Evolutionary conservation across 1,140 invertebrate genomes (phyloP).

Genomic region (Portunus trituberculatus): DNA sequence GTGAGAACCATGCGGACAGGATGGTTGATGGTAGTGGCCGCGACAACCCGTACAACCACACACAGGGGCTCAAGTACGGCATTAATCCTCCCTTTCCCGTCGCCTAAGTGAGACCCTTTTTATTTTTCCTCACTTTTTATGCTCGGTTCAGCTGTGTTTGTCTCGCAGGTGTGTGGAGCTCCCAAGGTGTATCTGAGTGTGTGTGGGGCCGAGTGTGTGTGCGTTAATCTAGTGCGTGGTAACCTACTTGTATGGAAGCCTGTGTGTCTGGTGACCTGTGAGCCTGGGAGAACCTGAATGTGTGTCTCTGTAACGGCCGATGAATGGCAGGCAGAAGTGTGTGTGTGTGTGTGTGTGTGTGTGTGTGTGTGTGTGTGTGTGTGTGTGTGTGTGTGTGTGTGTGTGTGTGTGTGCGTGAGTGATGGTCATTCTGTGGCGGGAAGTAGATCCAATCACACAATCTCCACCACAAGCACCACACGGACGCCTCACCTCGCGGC

Average conservation of each 20-base stretch:
- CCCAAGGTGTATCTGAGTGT: background rate
- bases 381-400: background rate
- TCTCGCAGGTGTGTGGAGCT: conserved; percentile 40
- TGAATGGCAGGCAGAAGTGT: conserved; percentile 36
- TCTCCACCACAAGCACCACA: background rate
- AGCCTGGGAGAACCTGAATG: background rate
- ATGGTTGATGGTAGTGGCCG: conserved; percentile 54
- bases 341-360: background rate
- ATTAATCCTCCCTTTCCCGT: conserved; percentile 48
- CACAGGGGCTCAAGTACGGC: conserved; percentile 41
- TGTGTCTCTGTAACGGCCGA: background rate
- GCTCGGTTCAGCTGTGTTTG: conserved; percentile 24
- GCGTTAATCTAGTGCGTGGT: conserved; percentile 35
- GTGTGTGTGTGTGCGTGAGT: background rate
- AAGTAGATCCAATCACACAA: conserved; percentile 12
- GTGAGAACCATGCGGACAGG: conserved; percentile 61
- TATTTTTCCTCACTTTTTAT: conserved; percentile 32
- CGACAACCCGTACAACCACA: conserved; percentile 47
- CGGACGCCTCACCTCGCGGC: background rate
- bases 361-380: background rate
- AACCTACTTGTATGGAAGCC: background rate
- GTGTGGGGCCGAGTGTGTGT: conserved; percentile 44
- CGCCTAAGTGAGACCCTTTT: conserved; percentile 32
- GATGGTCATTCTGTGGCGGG: background rate
- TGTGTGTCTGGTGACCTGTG: background rate